Evolutionary conservation across 2,888 invertebrate genomes (phyloP), one percentile per base, ranked within the genome.

Genomic region (Callyntrura guangdongensis): DNA sequence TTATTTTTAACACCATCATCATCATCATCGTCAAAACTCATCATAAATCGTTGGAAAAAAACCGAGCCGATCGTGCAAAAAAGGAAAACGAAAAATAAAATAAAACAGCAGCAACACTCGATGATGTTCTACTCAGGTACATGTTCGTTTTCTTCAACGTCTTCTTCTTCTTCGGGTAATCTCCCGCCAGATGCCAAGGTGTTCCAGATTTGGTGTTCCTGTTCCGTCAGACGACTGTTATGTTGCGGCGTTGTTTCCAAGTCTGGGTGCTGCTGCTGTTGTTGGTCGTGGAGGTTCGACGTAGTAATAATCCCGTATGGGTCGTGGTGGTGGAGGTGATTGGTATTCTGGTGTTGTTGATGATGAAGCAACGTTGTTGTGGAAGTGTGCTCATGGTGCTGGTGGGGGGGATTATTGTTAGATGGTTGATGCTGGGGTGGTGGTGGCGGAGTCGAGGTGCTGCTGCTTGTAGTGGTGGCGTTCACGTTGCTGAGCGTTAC

Each of bases 121-220:
- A 53, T 14, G 53, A 4, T 20, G 4, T 17, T 14, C 45, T 47
- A 74, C 17, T 74, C 74, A 74, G 74, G 74, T 74, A 74, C 74
- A 74, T 47, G 45, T 47, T 74, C 74, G 4, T 47, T 20, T 11
- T 20, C 53, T 1, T 53, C 53, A 9, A 12, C 14, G n/a, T 61
- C 20, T 14, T 67, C 27, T 0, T 17, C 17, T 0, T 12, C 67
- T n/a, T 5, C 74, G 36, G 20, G 22, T 74, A 59, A 53, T 56
- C 27, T 45, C 6, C 36, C 36, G 3, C 36, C 36, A 36, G 36
- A 36, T 36, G 47, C 20, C 20, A 27, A 22, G 67, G 12, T 45
- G 59, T 36, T 61, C n/a, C 9, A 36, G 49, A 49, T 53, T 53
- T 53, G 53, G 53, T 53, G 53, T 9, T 53, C 53, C 53, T 53